phyloP scores from a whole-genome alignment of 2,797 vertebrate species.

The Psittacula derbiana region DNA sequence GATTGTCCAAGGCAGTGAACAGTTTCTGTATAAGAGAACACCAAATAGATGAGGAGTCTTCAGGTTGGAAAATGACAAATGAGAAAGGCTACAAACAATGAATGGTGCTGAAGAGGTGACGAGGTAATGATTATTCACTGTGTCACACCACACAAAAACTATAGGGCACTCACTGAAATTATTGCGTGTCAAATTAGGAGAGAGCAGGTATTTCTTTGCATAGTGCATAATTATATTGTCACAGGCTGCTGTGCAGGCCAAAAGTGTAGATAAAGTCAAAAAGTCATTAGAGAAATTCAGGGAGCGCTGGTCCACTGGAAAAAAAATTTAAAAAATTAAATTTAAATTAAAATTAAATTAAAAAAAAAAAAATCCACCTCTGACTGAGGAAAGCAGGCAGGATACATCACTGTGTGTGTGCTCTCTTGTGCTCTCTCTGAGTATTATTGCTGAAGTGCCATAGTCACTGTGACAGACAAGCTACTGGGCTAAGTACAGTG shows the following conservation, averaged over 20 bases:
- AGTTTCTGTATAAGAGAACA: neutral
- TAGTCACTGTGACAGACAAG: neutral
- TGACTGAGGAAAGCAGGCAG: neutral
- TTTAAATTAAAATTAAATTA: neutral
- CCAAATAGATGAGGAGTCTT: neutral
- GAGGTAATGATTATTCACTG: conserved; percentile 52
- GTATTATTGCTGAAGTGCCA: neutral
- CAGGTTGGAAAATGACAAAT: conserved; percentile 1
- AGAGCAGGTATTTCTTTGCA: conserved; percentile 6
- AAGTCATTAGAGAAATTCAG: neutral
- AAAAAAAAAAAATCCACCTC: neutral
- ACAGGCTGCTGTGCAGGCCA: neutral
- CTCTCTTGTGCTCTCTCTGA: neutral
- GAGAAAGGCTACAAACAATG: conserved; percentile 17
- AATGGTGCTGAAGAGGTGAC: neutral
- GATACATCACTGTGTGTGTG: neutral
- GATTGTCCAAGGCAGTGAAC: neutral
- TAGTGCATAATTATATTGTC: conserved; percentile 58
- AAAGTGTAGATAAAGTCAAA: conserved; percentile 18
- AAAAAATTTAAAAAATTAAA: neutral
- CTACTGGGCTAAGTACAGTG: neutral
- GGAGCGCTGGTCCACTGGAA: neutral
- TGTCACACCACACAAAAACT: neutral
- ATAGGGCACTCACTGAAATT: conserved; percentile 49
- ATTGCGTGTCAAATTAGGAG: conserved; percentile 33